phyloP scores from a whole-genome alignment of 2,113 vertebrate genomes.

The Theristicus caerulescens region DNA sequence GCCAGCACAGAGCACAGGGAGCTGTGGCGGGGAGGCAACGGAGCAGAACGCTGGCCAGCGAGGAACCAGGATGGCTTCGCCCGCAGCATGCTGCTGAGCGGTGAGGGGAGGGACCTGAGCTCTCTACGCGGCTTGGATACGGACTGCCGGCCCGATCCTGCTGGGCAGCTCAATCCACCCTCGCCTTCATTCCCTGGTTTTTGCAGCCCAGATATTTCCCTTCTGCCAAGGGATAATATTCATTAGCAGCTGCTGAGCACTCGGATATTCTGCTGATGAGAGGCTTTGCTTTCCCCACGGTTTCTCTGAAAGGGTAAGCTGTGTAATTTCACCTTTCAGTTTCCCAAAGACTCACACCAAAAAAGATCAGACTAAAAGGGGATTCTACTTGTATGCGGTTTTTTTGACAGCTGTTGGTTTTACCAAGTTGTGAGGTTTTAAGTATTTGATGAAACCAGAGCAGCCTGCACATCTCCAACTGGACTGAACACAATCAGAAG shows the following conservation, averaged over 20 bases:
- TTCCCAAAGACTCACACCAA: background rate
- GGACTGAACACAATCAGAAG: background rate
- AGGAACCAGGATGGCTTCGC: background rate
- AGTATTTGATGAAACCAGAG: background rate
- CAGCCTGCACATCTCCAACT: background rate
- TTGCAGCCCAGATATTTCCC: background rate
- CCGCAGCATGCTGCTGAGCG: fast-evolving
- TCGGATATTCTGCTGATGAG: background rate
- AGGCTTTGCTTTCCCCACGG: background rate
- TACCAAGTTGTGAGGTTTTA: background rate
- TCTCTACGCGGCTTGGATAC: fast-evolving
- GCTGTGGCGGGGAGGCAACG: background rate
- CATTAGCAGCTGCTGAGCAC: background rate
- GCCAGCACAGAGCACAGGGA: background rate
- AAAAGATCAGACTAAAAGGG: background rate
- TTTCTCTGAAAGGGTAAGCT: background rate
- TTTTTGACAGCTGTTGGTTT: background rate
- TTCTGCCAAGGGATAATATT: background rate
- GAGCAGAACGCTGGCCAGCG: background rate
- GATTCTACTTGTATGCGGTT: background rate
- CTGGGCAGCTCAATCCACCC: background rate
- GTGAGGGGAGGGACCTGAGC: background rate
- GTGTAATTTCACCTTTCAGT: background rate
- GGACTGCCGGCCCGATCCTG: background rate
- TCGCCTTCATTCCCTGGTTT: background rate